Conservation (phyloP, 2,888 invertebrate species). For the Cantharis rustica region DNA sequence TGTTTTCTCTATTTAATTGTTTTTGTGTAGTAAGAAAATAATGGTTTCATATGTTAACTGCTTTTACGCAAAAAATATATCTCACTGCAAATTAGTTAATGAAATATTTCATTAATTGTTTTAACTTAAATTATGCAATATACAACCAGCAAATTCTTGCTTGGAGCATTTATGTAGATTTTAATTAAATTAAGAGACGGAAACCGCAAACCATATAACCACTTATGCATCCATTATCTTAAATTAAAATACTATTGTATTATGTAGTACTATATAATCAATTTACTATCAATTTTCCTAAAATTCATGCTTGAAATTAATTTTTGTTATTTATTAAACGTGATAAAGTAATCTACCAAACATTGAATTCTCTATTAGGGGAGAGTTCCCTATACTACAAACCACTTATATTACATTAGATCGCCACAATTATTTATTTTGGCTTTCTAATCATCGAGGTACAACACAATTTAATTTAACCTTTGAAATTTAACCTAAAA, state of each 20-base stretch:
- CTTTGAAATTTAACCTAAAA: background rate
- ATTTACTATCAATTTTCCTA: background rate
- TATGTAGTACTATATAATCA: conserved; percentile 3
- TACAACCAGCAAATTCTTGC: background rate
- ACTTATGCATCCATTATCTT: conserved; percentile 37
- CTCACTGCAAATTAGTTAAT: background rate
- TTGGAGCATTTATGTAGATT: conserved; percentile 6
- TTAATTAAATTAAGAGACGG: conserved; percentile 16
- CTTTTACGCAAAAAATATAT: background rate
- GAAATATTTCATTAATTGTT: background rate
- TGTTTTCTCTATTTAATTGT: background rate
- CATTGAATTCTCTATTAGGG: background rate
- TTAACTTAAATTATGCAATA: background rate
- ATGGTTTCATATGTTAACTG: background rate
- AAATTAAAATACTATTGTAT: conserved; percentile 35
- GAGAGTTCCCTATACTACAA: background rate
- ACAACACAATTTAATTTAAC: background rate
- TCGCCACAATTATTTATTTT: background rate
- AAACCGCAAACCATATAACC: conserved; percentile 22
- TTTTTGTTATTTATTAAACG: background rate
- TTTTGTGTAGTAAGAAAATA: background rate
- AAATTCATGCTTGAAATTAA: background rate
- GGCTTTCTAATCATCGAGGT: background rate
- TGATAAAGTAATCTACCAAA: background rate
- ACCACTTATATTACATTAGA: background rate